phyloP scores from a whole-genome alignment of 92 coral and sea anemone genomes.

The Epizoanthus stellaris region DNA sequence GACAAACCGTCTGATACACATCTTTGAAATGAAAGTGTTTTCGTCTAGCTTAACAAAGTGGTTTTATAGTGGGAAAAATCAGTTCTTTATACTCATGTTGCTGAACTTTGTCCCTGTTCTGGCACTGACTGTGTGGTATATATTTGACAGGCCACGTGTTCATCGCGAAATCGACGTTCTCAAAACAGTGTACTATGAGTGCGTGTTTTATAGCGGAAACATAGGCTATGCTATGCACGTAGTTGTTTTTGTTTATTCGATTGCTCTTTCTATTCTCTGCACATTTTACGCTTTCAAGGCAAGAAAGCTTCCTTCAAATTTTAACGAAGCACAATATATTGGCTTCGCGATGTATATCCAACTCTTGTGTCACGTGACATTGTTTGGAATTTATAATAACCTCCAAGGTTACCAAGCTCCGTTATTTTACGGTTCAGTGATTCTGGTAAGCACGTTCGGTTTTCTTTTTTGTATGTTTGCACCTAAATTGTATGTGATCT shows the following conservation, averaged over 20 bases:
- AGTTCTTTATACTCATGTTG: constrained; percentile 53
- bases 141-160: constrained; percentile 63
- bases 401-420: constrained; percentile 41
- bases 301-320: constrained; percentile 76
- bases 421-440: constrained; percentile 8
- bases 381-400: constrained; percentile 31
- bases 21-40: constrained; percentile 61
- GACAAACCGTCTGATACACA: constrained; percentile 73
- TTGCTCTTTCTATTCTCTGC: constrained; percentile 57
- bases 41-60: constrained; percentile 47
- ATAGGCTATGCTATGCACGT: constrained; percentile 46
- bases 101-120: constrained; percentile 61
- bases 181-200: constrained; percentile 44
- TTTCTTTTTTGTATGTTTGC: constrained; percentile 75
- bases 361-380: constrained; percentile 43
- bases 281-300: constrained; percentile 85
- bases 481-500: constrained; percentile 69
- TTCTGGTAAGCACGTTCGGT: constrained; percentile 61
- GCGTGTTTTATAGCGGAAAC: constrained; percentile 18
- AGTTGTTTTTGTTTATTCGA: constrained; percentile 47
- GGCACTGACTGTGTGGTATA: constrained; percentile 47
- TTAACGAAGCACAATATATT: constrained; percentile 80
- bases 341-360: constrained; percentile 84
- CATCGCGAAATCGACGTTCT: constrained; percentile 51
- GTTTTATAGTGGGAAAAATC: constrained; percentile 56